A percentile compares a stretch with the other conserved stretches of the same genome.
Evolutionary conservation across 2,113 vertebrate species (phyloP).

Genomic region (Cardinalis cardinalis): DNA sequence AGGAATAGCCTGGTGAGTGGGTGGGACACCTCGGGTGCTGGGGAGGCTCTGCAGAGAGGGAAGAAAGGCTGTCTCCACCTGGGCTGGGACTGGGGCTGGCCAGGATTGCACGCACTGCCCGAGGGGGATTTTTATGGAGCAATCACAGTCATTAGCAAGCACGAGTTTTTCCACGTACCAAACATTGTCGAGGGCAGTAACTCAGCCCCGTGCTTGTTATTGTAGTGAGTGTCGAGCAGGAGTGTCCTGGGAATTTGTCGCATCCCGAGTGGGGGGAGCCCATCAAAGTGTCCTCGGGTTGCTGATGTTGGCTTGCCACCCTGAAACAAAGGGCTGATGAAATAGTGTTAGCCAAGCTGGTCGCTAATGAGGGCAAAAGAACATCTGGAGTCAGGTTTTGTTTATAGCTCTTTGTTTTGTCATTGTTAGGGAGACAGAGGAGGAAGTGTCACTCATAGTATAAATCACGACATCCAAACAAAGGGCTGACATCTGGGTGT

Average conservation of each 20-base stretch:
- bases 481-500: constrained; percentile 47
- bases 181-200: constrained; percentile 53
- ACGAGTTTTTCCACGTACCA: constrained; percentile 65
- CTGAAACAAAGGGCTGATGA: constrained; percentile 61
- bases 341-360: constrained; percentile 46
- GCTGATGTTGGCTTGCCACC: constrained; percentile 62
- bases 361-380: constrained; percentile 50
- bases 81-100: background rate
- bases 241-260: constrained; percentile 47
- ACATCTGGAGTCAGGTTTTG: constrained; percentile 54
- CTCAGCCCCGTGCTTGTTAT: constrained; percentile 33
- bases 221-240: constrained; percentile 46
- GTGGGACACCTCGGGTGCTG: background rate
- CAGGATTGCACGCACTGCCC: background rate
- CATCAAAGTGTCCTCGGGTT: constrained; percentile 28
- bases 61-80: background rate
- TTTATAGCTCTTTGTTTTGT: constrained; percentile 58
- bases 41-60: constrained; percentile 19
- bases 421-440: constrained; percentile 49
- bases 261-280: constrained; percentile 10
- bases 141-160: constrained; percentile 21
- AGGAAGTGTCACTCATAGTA: constrained; percentile 43
- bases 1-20: constrained; percentile 32
- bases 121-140: constrained; percentile 23
- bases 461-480: constrained; percentile 40